Evolutionary conservation across 2,888 invertebrate genomes (phyloP).

Genomic region (Polylopha cassiicola): DNA sequence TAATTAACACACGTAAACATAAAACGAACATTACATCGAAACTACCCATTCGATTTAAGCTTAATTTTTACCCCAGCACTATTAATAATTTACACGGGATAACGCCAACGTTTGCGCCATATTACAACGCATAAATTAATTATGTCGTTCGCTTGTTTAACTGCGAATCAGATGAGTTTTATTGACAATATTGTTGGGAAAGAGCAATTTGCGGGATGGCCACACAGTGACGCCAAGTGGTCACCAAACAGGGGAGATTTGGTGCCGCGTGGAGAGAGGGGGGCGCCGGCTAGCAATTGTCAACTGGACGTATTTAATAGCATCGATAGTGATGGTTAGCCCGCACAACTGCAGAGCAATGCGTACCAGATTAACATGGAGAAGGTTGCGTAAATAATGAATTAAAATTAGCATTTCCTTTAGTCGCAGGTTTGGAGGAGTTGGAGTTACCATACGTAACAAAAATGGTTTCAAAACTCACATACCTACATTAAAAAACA

Average conservation of each 20-base stretch:
- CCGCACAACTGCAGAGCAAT: too few species aligned
- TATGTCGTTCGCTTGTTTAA: slow-evolving; percentile 76
- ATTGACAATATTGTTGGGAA: slow-evolving; percentile 77
- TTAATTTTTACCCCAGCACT: slow-evolving; percentile 77
- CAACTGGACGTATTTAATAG: slow-evolving; percentile 51
- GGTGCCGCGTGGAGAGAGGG: slow-evolving; percentile 32
- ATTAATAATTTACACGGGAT: slow-evolving; percentile 76
- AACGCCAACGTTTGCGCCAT: slow-evolving; percentile 73
- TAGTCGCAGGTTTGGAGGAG: too few species aligned
- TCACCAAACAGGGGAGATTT: slow-evolving; percentile 64
- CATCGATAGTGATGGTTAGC: slow-evolving; percentile 40
- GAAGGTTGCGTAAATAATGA: too few species aligned
- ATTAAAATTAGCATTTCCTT: too few species aligned
- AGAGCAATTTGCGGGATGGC: slow-evolving; percentile 76
- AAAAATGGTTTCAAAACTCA: too few species aligned
- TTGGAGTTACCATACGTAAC: too few species aligned
- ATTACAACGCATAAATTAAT: slow-evolving; percentile 78
- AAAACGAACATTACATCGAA: slow-evolving; percentile 69
- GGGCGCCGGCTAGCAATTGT: slow-evolving; percentile 42
- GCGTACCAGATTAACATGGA: too few species aligned
- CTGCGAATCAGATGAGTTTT: slow-evolving; percentile 78
- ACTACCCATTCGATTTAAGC: slow-evolving; percentile 76
- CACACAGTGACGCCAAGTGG: slow-evolving; percentile 69
- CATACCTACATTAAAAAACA: too few species aligned
- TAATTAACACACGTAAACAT: slow-evolving; percentile 68